phyloP scores from a whole-genome alignment of 2,888 invertebrate species.

The Drosophila suboccidentalis region DNA sequence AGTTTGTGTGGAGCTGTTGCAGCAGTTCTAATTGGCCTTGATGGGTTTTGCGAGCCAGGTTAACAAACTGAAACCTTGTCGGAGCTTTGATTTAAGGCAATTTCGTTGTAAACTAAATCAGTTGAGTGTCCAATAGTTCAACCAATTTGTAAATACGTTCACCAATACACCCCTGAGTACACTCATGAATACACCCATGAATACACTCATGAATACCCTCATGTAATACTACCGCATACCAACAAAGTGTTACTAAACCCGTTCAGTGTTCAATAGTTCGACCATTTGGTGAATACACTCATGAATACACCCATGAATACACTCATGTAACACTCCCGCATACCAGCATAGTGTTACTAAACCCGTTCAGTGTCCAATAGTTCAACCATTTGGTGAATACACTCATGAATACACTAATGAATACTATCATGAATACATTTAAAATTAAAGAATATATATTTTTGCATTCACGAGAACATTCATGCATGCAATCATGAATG shows the following conservation, averaged over 20 bases:
- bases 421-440: neutral
- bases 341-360: no score
- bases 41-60: constrained; percentile 25
- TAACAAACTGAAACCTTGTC: constrained; percentile 29
- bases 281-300: neutral
- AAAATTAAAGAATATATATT: neutral
- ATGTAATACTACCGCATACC: no score
- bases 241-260: neutral
- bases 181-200: neutral
- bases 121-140: neutral
- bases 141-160: neutral
- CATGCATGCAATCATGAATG: no score
- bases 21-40: constrained; percentile 64
- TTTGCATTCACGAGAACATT: no score
- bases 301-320: neutral
- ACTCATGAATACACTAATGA: neutral
- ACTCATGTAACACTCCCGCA: no score
- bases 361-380: no score
- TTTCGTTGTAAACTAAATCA: constrained; percentile 3
- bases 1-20: constrained; percentile 12
- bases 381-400: no score
- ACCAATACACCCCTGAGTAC: no score
- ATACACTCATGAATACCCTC: no score
- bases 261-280: neutral
- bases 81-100: constrained; percentile 19